These are phyloP conservation scores for Julus scanicus DNA, from an alignment of 2,888 invertebrate species.

Conservation along the genomic window DNA sequence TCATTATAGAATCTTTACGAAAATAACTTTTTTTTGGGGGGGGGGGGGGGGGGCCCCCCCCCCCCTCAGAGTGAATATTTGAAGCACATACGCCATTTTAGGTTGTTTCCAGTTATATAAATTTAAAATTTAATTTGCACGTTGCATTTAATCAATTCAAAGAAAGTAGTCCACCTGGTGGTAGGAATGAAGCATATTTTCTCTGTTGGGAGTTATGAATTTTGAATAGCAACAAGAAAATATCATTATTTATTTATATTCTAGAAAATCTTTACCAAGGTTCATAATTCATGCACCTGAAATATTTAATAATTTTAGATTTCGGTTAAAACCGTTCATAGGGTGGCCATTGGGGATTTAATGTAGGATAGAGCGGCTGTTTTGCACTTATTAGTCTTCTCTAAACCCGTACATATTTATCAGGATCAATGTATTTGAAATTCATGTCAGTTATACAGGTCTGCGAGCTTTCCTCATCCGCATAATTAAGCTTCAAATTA, in stretches of 20 bases:
- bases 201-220: constrained; percentile 34
- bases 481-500: constrained; percentile 42
- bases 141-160: background rate
- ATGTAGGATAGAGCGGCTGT: constrained; percentile 9
- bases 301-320: constrained; percentile 42
- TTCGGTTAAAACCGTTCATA: constrained; percentile 24
- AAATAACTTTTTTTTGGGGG: background rate
- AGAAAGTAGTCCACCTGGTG: background rate
- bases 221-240: constrained; percentile 16
- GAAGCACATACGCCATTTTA: background rate
- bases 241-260: constrained; percentile 1
- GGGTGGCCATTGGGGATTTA: background rate
- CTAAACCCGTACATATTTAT: constrained; percentile 24
- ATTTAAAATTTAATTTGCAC: background rate
- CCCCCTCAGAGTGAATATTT: background rate
- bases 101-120: background rate
- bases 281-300: constrained; percentile 17
- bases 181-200: background rate
- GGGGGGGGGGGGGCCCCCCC: too few species aligned
- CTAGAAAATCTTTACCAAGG: background rate
- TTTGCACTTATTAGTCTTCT: constrained; percentile 26
- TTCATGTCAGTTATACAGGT: constrained; percentile 41
- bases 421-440: constrained; percentile 36
- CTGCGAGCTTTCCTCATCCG: constrained; percentile 19
- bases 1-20: background rate